Evolutionary conservation across 2,797 vertebrate genomes (phyloP), one percentile per base, ranked within the genome.

Genomic region (Myioborus miniatus): DNA sequence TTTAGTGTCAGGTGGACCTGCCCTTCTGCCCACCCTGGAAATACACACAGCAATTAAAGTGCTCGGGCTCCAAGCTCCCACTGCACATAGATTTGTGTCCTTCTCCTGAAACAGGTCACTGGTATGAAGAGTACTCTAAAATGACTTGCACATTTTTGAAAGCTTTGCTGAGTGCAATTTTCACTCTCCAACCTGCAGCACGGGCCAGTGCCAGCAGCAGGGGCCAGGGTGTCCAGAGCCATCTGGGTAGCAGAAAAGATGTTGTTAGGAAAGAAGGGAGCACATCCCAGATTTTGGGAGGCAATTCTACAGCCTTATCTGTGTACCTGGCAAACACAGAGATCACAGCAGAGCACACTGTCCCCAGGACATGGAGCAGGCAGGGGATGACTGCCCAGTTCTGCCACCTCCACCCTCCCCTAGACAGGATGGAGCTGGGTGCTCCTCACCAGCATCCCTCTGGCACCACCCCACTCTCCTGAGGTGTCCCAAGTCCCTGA

Each of bases 401-500:
- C 76, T 53, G 36, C 34, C 60, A 41, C 85, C 37, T 37, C 64
- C n/a, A 49, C 21, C 39, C 55, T 69, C 68, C 32, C 60, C 37
- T 17, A 4, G 43, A 12, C n/a, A 67, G 62, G 67, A 18, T 32
- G 22, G 62, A 44, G 53, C 49, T 0, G 2, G 9, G 15, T 22
- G 36, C 5, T 76, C 39, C 49, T 65, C 56, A 17, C 44, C 43
- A 37, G 43, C 47, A 2, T 24, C 23, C 64, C 32, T 23, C 23
- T 30, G 17, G 20, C 67, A 69, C 39, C 3, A 0, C 36, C 30
- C 37, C 12, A 26, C 68, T 43, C 43, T 14, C 2, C 44, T 1
- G 2, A 36, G 14, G 11, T 9, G 41, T 70, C 29, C 75, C 70
- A 5, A 0, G 4, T 1, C 13, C 6, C 29, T 1, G 5, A 26